These are phyloP conservation scores for Aplysina aerophoba DNA, from an alignment of 37 sponge, comb jelly and placozoan genomes.

Conservation along the genomic window DNA sequence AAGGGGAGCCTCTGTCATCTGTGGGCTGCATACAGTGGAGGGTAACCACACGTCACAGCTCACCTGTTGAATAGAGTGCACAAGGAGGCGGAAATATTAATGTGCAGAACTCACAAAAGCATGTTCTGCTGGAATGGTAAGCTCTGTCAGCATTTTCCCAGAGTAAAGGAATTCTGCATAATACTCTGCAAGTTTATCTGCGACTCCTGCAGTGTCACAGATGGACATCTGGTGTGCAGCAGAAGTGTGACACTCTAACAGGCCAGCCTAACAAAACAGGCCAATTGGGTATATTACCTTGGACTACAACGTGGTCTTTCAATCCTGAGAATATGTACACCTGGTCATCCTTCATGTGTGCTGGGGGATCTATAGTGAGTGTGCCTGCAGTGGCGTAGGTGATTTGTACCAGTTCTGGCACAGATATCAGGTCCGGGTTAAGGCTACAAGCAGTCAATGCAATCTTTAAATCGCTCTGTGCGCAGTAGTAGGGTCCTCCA, in stretches of 20 bases:
- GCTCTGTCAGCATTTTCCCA: slow-evolving; percentile 29
- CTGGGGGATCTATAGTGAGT: slow-evolving; percentile 53
- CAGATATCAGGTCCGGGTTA: slow-evolving; percentile 53
- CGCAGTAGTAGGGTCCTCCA: slow-evolving; percentile 87
- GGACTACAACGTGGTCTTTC: slow-evolving; percentile 61
- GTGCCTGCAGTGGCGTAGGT: slow-evolving; percentile 52
- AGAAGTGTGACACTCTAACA: neutral
- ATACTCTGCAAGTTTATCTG: slow-evolving; percentile 61
- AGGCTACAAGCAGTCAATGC: slow-evolving; percentile 61
- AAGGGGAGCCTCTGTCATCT: slow-evolving; percentile 66
- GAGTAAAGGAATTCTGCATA: slow-evolving; percentile 43
- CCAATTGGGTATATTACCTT: slow-evolving; percentile 43
- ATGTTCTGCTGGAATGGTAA: slow-evolving; percentile 71
- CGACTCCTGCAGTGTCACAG: slow-evolving; percentile 50
- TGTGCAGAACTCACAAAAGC: slow-evolving; percentile 27
- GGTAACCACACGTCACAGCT: neutral
- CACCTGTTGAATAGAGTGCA: no score
- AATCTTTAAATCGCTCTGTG: slow-evolving; percentile 43
- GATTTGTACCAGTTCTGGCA: slow-evolving; percentile 56
- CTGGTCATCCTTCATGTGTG: slow-evolving; percentile 36
- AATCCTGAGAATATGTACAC: slow-evolving; percentile 78
- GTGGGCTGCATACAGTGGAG: slow-evolving; percentile 39
- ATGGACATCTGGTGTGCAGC: neutral
- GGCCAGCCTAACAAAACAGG: neutral
- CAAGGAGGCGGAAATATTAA: no score